Evolutionary conservation across 1,140 invertebrate genomes (phyloP).

Genomic region (Procambarus virginalis): DNA sequence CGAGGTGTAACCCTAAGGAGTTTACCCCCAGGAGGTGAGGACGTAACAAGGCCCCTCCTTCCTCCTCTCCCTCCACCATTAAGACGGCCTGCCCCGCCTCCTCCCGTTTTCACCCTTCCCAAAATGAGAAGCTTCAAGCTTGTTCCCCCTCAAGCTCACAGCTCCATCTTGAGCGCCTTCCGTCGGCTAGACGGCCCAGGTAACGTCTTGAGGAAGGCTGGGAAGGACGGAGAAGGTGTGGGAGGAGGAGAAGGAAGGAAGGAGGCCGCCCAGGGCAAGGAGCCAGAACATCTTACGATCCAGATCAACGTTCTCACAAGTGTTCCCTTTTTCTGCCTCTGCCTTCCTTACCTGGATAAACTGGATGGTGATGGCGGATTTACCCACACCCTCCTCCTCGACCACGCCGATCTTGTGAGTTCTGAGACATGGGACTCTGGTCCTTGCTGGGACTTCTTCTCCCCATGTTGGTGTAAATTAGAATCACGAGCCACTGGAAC

Average conservation of each 20-base stretch:
- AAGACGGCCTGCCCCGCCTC: too few species aligned
- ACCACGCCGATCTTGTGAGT: conserved; percentile 93
- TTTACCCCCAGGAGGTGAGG: too few species aligned
- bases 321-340: conserved; percentile 1
- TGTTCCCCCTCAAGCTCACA: too few species aligned
- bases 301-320: conserved; percentile 30
- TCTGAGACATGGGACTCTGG: conserved; percentile 75
- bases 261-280: background rate
- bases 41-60: too few species aligned
- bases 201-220: background rate
- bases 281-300: background rate
- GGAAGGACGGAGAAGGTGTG: background rate
- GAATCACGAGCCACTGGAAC: background rate
- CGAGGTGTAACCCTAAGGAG: too few species aligned
- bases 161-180: too few species aligned
- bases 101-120: too few species aligned
- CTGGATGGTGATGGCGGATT: conserved; percentile 93
- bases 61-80: too few species aligned
- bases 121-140: too few species aligned
- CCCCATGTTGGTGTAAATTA: conserved; percentile 56
- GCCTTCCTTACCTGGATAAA: conserved; percentile 86
- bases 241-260: background rate
- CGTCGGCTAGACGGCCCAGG: too few species aligned
- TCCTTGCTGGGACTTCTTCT: conserved; percentile 67
- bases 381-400: conserved; percentile 91